Evolutionary conservation across 2,113 vertebrate genomes (phyloP), one percentile per base, ranked within the genome.

Genomic region (Dasyornis broadbenti): DNA sequence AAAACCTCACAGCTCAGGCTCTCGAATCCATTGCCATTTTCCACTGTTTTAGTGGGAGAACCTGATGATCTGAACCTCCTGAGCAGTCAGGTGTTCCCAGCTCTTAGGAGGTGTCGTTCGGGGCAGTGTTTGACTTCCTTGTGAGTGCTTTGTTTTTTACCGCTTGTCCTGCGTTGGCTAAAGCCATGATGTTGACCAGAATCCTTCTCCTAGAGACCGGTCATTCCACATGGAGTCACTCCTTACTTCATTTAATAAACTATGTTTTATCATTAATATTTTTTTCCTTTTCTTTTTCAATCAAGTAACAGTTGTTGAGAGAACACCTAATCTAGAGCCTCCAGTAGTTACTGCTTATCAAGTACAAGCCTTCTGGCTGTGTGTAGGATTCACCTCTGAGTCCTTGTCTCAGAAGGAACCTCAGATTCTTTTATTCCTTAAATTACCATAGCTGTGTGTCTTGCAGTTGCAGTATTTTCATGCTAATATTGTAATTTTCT

Each of bases 381-480:
- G 52, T 71, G 49, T 95, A 92, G 57, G 60, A 91, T 95, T 91
- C 78, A 76, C 50, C 60, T 95, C 52, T 19, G 20, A 82, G 39
- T 91, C 77, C 26, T 82, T 49, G 15, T 79, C 75, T 94, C 66
- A 78, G 85, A 82, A 92, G 39, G 44, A 85, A 47, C 20, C 39
- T 86, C 37, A 72, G 65, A 23, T 85, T 82, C 77, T 91, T 94
- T 82, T 59, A 86, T 95, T 92, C 44, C 30, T 82, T 85, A 76
- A 91, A 95, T 93, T 79, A 88, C 44, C 70, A 37, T 95, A 93
- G 94, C 50, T 94, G 45, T 68, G 50, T 68, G 37, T 83, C 61
- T 91, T 86, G 21, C 47, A 84, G 69, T 84, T 82, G n/a, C 49
- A 78, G 59, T 61, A 92, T 95, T 95, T 95, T 96, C 54, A 91